A percentile compares a stretch with the other conserved stretches of the same genome.
Conservation (phyloP, 2,113 vertebrate species). For the Festucalex cinctus region DNA sequence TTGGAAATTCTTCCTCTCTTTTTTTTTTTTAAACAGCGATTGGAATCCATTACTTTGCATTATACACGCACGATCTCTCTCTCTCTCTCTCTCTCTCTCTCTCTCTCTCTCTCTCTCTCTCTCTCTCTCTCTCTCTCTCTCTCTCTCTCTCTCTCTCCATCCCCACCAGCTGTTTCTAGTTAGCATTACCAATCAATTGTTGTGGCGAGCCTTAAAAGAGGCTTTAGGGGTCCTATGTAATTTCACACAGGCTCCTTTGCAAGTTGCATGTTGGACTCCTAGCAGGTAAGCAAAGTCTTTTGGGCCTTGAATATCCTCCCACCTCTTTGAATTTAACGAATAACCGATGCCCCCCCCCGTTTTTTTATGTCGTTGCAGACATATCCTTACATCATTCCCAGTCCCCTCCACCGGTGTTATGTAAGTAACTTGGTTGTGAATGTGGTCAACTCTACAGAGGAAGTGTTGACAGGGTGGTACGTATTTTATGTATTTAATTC, state of each 20-base stretch:
- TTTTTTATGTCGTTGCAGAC: not conserved
- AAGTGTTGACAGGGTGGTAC: not conserved
- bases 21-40: no score
- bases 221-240: not conserved
- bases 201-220: not conserved
- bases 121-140: no score
- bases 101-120: no score
- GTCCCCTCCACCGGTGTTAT: slow-evolving; percentile 2
- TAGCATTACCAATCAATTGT: not conserved
- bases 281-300: not conserved
- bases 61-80: no score
- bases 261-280: not conserved
- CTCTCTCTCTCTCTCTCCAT: not conserved
- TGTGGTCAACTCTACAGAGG: no score
- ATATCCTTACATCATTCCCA: not conserved
- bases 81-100: no score
- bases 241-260: slow-evolving; percentile 1
- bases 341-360: no score
- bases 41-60: no score
- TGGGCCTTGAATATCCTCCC: no score
- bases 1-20: no score
- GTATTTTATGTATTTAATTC: not conserved
- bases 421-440: slow-evolving; percentile 5
- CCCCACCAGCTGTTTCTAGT: slow-evolving; percentile 3
- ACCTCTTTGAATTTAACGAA: no score